Conservation (phyloP, 2,888 invertebrate species). For the Lydus trimaculatus region DNA sequence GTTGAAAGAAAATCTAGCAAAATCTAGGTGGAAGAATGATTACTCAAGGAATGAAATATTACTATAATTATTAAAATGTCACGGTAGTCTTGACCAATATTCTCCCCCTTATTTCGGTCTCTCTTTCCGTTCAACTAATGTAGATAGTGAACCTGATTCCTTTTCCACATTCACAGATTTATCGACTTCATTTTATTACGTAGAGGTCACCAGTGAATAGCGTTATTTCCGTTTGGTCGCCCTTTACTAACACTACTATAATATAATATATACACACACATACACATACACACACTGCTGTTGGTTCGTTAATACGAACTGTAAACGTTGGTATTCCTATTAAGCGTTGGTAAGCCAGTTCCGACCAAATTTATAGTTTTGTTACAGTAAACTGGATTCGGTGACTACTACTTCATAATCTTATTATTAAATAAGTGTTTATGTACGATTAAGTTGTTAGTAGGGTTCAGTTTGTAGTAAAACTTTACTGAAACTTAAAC, state of each 20-base stretch:
- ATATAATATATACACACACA: too few relatives aligned
- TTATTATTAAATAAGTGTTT: slow-evolving; percentile 31
- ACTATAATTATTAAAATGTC: too few relatives aligned
- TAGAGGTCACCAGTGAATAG: neutral
- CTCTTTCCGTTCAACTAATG: too few relatives aligned
- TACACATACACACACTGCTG: too few relatives aligned
- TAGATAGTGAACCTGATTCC: neutral
- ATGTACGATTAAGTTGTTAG: slow-evolving; percentile 14
- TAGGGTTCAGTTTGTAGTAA: neutral
- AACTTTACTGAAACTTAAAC: neutral
- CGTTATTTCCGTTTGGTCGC: neutral
- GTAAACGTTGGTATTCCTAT: slow-evolving; percentile 30
- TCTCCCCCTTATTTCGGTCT: too few relatives aligned
- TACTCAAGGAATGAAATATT: too few relatives aligned
- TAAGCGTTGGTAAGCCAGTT: slow-evolving; percentile 31
- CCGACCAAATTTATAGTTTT: slow-evolving; percentile 30
- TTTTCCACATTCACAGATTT: neutral
- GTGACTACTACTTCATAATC: slow-evolving; percentile 21
- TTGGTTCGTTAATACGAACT: slow-evolving; percentile 30
- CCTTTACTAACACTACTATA: neutral
- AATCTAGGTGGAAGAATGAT: too few relatives aligned
- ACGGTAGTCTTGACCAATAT: too few relatives aligned
- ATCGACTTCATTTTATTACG: neutral
- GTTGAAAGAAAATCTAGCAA: too few relatives aligned
- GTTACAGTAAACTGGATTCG: slow-evolving; percentile 12